A percentile compares a stretch with the other conserved stretches of the same genome.
Evolutionary conservation across 2,113 vertebrate species (phyloP).

Genomic region (Perca fluviatilis): DNA sequence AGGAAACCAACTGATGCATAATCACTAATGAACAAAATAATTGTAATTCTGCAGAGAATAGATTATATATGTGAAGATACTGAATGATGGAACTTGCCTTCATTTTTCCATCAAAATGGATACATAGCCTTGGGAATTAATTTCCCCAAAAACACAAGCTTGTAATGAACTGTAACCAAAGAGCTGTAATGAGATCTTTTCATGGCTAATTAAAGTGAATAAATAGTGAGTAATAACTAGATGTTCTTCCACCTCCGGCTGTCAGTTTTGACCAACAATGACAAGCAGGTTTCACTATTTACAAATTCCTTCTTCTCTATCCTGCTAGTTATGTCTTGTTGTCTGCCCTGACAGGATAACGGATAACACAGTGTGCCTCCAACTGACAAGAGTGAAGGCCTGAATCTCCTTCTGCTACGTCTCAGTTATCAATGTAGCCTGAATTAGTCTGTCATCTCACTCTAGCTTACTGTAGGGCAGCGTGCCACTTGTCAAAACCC

Average conservation of each 20-base stretch:
- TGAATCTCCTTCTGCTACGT: conserved; percentile 54
- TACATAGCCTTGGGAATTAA: conserved; percentile 18
- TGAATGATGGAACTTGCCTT: background rate
- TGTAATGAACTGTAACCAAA: conserved; percentile 53
- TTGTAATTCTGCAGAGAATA: conserved; percentile 27
- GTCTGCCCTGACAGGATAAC: conserved; percentile 60
- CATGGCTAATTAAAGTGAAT: conserved; percentile 63
- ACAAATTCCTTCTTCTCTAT: conserved; percentile 46
- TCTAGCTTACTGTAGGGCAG: conserved; percentile 62
- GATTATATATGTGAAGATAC: conserved; percentile 11
- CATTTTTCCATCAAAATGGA: conserved; percentile 7
- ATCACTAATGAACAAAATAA: conserved; percentile 19
- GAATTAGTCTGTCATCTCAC: conserved; percentile 73
- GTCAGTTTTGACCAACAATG: conserved; percentile 52
- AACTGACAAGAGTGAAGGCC: conserved; percentile 67
- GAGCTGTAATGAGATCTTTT: conserved; percentile 57
- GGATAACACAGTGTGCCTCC: conserved; percentile 47
- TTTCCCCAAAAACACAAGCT: conserved; percentile 7
- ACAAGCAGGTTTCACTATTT: conserved; percentile 59
- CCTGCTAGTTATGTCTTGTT: conserved; percentile 64
- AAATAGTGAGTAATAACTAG: conserved; percentile 46
- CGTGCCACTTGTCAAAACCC: conserved; percentile 75
- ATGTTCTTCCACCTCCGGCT: conserved; percentile 45
- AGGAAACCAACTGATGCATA: conserved; percentile 21
- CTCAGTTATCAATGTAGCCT: conserved; percentile 67